Evolutionary conservation across 2,888 invertebrate genomes (phyloP).

Genomic region (Tridacna gigas): DNA sequence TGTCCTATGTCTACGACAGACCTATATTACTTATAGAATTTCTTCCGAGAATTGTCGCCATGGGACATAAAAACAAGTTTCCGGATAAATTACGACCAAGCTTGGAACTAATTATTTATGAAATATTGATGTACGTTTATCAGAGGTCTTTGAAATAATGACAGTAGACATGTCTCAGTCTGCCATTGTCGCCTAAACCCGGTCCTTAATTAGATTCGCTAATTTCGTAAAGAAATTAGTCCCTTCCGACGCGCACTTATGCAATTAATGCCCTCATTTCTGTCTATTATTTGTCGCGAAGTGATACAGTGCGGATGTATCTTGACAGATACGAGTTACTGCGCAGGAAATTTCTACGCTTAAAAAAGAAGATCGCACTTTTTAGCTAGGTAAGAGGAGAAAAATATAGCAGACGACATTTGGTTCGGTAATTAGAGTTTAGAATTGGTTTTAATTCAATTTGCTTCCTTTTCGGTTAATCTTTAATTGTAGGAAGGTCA

Average conservation of each 20-base stretch:
- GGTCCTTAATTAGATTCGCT: conserved; percentile 60
- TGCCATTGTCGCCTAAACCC: conserved; percentile 48
- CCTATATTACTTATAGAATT: conserved; percentile 49
- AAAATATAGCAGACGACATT: conserved; percentile 40
- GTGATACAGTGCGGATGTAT: conserved; percentile 48
- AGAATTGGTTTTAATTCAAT: conserved; percentile 57
- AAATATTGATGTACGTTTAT: conserved; percentile 62
- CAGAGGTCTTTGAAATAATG: conserved; percentile 50
- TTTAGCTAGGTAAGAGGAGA: conserved; percentile 25
- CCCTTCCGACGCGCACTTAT: conserved; percentile 58
- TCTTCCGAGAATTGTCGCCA: conserved; percentile 21
- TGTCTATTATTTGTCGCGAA: conserved; percentile 60
- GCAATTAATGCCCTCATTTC: conserved; percentile 59
- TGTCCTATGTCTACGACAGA: conserved; percentile 22
- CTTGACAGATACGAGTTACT: conserved; percentile 33
- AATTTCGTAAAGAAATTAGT: conserved; percentile 61
- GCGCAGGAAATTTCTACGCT: conserved; percentile 20
- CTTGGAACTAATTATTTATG: conserved; percentile 62
- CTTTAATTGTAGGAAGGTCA: conserved; percentile 64
- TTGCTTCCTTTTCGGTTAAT: conserved; percentile 62
- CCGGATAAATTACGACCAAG: conserved; percentile 51
- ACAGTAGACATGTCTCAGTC: conserved; percentile 52
- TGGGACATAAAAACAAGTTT: conserved; percentile 30
- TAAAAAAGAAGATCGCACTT: conserved; percentile 29
- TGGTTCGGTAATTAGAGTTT: conserved; percentile 58